These are phyloP conservation scores for Meles meles DNA, from an alignment of 2,113 vertebrate genomes.

Conservation along the genomic window DNA sequence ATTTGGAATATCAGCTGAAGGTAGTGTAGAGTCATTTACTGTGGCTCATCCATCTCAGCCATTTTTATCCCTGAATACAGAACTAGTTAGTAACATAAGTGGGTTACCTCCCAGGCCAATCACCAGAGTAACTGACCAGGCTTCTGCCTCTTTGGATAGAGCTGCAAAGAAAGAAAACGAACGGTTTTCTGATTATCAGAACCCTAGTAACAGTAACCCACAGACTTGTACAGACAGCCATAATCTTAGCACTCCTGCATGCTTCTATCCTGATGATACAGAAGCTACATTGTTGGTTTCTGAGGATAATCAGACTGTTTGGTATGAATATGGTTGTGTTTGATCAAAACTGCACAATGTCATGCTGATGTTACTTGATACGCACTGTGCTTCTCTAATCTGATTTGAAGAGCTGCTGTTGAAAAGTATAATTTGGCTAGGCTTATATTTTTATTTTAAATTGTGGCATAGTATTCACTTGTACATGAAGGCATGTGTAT, in stretches of 20 bases:
- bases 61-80: constrained; percentile 93
- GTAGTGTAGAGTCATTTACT: constrained; percentile 50
- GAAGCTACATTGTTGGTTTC: constrained; percentile 83
- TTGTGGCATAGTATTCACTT: constrained; percentile 26
- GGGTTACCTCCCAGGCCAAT: constrained; percentile 82
- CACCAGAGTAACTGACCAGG: constrained; percentile 64
- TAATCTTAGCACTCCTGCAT: constrained; percentile 57
- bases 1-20: constrained; percentile 78
- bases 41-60: constrained; percentile 81
- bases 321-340: constrained; percentile 98
- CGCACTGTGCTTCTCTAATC: constrained; percentile 34
- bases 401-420: constrained; percentile 52
- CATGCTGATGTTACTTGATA: constrained; percentile 34
- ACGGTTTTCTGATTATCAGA: constrained; percentile 65
- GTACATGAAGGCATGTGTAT: constrained; percentile 73
- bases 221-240: not conserved
- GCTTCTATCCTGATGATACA: constrained; percentile 72
- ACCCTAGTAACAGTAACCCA: constrained; percentile 48
- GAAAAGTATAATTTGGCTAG: constrained; percentile 36
- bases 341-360: constrained; percentile 76
- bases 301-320: constrained; percentile 94
- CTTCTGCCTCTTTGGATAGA: constrained; percentile 62
- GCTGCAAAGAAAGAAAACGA: constrained; percentile 60
- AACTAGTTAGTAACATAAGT: constrained; percentile 96
- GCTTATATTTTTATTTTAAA: constrained; percentile 1